Percentiles rank a stretch among this genome's conserved stretches.
These are phyloP conservation scores for Bombus sibiricus DNA, from an alignment of 1,140 invertebrate species.

Conservation along the genomic window DNA sequence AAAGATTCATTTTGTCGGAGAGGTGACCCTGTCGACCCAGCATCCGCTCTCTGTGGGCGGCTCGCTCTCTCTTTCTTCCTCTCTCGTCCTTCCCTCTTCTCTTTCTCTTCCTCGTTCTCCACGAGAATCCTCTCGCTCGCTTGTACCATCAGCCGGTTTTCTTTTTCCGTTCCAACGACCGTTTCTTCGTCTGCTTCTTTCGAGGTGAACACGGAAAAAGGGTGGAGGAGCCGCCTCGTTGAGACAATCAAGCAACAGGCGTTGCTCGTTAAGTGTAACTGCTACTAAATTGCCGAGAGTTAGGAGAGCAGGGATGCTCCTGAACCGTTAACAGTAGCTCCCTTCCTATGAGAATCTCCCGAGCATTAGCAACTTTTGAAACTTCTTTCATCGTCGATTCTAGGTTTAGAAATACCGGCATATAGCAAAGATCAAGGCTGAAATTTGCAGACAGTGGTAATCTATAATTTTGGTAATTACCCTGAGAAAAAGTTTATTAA, in stretches of 20 bases:
- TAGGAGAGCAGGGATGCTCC: slow-evolving; percentile 3
- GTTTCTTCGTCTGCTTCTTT: slow-evolving; percentile 20
- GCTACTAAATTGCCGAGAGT: slow-evolving; percentile 64
- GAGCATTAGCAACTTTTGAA: too few relatives aligned
- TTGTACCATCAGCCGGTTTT: slow-evolving; percentile 3
- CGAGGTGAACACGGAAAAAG: slow-evolving; percentile 35
- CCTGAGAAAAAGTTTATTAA: too few relatives aligned
- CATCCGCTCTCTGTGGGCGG: slow-evolving; percentile 69
- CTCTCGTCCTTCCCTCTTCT: background rate
- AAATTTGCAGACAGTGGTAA: too few relatives aligned
- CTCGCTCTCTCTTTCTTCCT: slow-evolving; percentile 1
- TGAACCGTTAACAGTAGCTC: too few relatives aligned
- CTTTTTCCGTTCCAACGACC: slow-evolving; percentile 21
- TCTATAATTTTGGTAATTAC: too few relatives aligned
- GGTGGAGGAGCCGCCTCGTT: slow-evolving; percentile 47
- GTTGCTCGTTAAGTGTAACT: slow-evolving; percentile 54
- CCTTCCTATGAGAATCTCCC: too few relatives aligned
- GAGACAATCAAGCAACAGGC: slow-evolving; percentile 59
- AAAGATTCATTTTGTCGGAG: slow-evolving; percentile 68
- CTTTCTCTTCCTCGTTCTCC: slow-evolving; percentile 15
- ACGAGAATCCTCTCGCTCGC: background rate
- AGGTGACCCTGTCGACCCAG: slow-evolving; percentile 69
- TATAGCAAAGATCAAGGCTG: too few relatives aligned
- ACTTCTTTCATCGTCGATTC: too few relatives aligned
- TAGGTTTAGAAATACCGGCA: rapidly evolving